Evolutionary conservation across 1,140 invertebrate species (phyloP).

Genomic region (Micrasema longulum): DNA sequence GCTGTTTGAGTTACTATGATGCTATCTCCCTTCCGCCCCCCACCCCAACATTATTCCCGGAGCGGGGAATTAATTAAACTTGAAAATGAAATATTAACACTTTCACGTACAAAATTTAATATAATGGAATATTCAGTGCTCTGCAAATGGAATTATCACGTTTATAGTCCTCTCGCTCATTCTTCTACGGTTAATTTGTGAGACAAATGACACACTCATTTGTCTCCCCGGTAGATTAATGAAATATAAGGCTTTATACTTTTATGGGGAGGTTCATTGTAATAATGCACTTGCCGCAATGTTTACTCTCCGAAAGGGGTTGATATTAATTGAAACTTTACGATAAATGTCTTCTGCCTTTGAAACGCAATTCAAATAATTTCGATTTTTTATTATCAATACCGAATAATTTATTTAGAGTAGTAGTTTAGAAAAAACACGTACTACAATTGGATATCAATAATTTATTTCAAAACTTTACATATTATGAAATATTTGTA

Average conservation of each 20-base stretch:
- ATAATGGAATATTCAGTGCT: conserved; percentile 55
- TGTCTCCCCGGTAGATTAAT: conserved; percentile 46
- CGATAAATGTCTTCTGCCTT: no score
- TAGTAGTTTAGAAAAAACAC: no score
- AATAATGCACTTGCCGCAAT: conserved; percentile 41
- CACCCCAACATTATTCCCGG: conserved; percentile 24
- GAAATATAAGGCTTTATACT: conserved; percentile 43
- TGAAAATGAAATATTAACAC: conserved; percentile 71
- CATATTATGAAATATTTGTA: no score
- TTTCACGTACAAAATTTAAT: conserved; percentile 70
- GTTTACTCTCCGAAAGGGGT: conserved; percentile 23
- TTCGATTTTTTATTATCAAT: no score
- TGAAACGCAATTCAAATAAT: no score
- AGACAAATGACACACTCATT: conserved; percentile 25
- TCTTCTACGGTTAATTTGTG: conserved; percentile 4
- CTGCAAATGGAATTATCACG: conserved; percentile 55
- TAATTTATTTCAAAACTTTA: no score
- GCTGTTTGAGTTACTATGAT: conserved; percentile 50
- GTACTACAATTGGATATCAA: no score
- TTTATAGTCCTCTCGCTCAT: conserved; percentile 57
- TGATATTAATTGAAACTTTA: conserved; percentile 9
- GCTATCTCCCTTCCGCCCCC: conserved; percentile 39
- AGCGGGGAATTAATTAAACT: conserved; percentile 69
- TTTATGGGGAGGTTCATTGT: conserved; percentile 42
- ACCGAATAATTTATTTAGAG: no score